Percentiles rank a stretch among this genome's conserved stretches.
Evolutionary conservation across 1,140 invertebrate species (phyloP).

Genomic region (Homarus americanus): DNA sequence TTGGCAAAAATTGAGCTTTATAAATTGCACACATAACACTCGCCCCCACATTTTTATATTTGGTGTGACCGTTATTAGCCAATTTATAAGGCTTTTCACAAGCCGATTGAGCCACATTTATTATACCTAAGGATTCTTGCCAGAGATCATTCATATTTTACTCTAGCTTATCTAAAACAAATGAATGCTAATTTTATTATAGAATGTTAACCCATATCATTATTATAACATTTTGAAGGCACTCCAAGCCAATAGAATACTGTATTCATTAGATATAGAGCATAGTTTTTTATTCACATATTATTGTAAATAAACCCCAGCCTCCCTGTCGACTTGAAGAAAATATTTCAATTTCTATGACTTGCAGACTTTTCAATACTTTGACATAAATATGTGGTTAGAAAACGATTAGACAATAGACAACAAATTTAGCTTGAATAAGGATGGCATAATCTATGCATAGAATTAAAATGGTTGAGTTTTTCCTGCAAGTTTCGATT

Average conservation of each 20-base stretch:
- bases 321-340: background rate
- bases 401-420: background rate
- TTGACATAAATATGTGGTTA: no score
- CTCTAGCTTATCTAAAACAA: conserved; percentile 12
- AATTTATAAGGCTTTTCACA: background rate
- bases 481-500: background rate
- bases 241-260: conserved; percentile 1
- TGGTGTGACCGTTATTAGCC: background rate
- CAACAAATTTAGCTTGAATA: background rate
- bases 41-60: background rate
- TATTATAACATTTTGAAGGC: conserved; percentile 1
- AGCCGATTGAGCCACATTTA: conserved; percentile 3
- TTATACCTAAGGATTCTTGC: conserved; percentile 2
- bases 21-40: background rate
- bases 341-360: background rate
- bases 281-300: conserved; percentile 13
- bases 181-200: background rate
- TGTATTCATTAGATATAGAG: background rate
- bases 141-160: conserved; percentile 5
- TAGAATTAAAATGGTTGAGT: background rate
- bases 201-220: conserved; percentile 12
- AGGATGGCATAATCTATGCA: background rate
- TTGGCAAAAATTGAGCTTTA: background rate
- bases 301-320: conserved; percentile 1
- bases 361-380: no score